Evolutionary conservation across 2,113 vertebrate species (phyloP).

Genomic region (Piaya cayana): DNA sequence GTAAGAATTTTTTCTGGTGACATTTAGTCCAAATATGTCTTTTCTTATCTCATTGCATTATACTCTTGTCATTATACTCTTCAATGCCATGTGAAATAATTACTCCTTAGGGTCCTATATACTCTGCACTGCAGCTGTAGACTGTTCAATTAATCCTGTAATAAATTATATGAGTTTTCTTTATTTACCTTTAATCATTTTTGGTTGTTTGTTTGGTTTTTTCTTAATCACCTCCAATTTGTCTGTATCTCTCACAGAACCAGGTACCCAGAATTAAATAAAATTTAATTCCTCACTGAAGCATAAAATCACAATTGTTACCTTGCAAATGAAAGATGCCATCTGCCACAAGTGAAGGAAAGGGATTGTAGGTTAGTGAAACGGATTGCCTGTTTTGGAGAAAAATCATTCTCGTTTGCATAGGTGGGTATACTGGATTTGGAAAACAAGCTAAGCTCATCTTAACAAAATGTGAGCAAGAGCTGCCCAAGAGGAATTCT

Average conservation of each 20-base stretch:
- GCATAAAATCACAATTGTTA: not conserved
- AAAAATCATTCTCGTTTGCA: not conserved
- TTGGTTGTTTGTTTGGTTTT: not conserved
- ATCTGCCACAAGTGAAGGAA: not conserved
- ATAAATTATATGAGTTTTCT: not conserved
- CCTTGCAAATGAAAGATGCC: not conserved
- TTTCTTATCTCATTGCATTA: not conserved
- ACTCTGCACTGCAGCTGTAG: not conserved
- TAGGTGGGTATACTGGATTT: not conserved
- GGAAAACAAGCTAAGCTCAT: not conserved
- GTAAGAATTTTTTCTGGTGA: not conserved
- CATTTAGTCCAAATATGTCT: not conserved
- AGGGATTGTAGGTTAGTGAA: constrained; percentile 12
- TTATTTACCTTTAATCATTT: not conserved
- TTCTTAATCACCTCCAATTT: not conserved
- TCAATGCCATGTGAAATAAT: not conserved
- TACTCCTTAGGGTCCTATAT: not conserved
- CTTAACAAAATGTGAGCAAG: not conserved
- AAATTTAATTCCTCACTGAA: too few species aligned
- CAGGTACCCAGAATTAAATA: not conserved
- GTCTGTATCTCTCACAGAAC: not conserved
- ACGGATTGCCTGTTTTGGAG: not conserved
- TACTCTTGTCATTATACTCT: not conserved
- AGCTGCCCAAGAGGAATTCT: not conserved
- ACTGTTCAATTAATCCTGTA: not conserved